phyloP scores from a whole-genome alignment of 2,888 invertebrate genomes.

The Thera obeliscata region DNA sequence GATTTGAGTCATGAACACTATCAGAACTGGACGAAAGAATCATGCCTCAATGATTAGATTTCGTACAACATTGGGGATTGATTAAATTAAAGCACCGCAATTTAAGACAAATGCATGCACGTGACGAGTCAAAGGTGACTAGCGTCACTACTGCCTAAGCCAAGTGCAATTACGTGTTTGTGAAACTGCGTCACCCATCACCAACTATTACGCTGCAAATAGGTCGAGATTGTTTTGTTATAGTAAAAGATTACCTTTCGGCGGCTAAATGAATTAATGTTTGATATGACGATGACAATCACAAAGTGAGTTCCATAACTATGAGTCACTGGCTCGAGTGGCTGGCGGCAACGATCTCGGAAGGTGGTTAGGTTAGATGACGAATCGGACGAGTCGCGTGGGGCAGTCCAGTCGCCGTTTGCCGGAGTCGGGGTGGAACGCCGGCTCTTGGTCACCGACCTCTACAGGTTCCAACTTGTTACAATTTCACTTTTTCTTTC shows the following conservation, averaged over 20 bases:
- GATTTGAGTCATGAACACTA: no score
- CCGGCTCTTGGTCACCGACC: conserved; percentile 76
- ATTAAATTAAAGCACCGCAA: conserved; percentile 30
- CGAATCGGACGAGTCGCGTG: conserved; percentile 70
- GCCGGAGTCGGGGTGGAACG: conserved; percentile 49
- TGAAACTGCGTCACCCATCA: conserved; percentile 42
- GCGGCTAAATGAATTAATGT: conserved; percentile 22
- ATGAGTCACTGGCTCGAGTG: conserved; percentile 55
- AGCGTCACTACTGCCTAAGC: conserved; percentile 46
- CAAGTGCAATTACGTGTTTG: conserved; percentile 32
- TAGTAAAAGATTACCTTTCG: conserved; percentile 24
- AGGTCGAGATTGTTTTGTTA: conserved; percentile 14
- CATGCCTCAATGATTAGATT: no score
- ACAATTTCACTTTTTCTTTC: conserved; percentile 80
- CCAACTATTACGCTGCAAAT: conserved; percentile 10
- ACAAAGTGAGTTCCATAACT: conserved; percentile 41
- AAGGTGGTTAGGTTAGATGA: conserved; percentile 66
- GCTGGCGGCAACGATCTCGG: conserved; percentile 47
- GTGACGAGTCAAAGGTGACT: conserved; percentile 56
- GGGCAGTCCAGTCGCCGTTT: conserved; percentile 68
- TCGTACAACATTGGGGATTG: no score
- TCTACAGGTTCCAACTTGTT: conserved; percentile 80
- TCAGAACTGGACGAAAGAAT: no score
- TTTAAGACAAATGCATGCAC: conserved; percentile 35
- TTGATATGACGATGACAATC: conserved; percentile 28